Base-by-base conservation (phyloP, 2,888 invertebrate species). In the Nemurella pictetii region DNA sequence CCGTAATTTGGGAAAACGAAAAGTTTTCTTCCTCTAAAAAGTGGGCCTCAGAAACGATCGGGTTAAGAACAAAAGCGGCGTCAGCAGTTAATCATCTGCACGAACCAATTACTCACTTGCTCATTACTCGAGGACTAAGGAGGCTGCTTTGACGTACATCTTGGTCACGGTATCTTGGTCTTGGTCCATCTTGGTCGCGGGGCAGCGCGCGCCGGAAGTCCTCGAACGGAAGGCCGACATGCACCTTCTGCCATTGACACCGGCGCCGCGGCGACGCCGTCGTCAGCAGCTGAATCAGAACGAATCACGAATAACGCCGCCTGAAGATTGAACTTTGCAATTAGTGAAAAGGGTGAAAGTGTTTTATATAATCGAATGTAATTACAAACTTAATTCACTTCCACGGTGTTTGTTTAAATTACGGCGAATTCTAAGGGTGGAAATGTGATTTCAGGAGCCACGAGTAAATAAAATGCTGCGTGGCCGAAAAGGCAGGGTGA, bases 381-480 rank as follows among this genome's bases (percentile, higher is more conserved):
- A 75, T 78, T 28, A 30, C 78, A 30, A 30, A 78, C 78, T 29
- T 30, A 78, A 78, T 78, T 78, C 78, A 78, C 15, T 27, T 78
- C n/a, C 30, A 78, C 28, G 26, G 15, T 78, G 78, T 78, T 78
- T 78, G 78, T 78, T 78, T 78, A 78, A 78, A 27, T 28, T 78
- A 27, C 29, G 55, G 9, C 1, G 15, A 55, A 20, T 55, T 55
- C 55, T 20, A 75, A 9, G 75, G 26, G 75, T 74, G 74, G 28
- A 75, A 75, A 75, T 75, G 75, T 25, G 75, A 75, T 75, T 75
- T 26, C 20, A 55, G 15, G 55, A 55, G 9, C 55, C 55, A 20
- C 55, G 55, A 55, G 55, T 75, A 75, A 28, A 27, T 75, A 28
- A 28, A 28, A 28, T 25, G 75, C 28, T 75, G 12, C 15, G 26